These are phyloP conservation scores for Trogon surrucura DNA, from an alignment of 2,113 vertebrate genomes.

Conservation along the genomic window DNA sequence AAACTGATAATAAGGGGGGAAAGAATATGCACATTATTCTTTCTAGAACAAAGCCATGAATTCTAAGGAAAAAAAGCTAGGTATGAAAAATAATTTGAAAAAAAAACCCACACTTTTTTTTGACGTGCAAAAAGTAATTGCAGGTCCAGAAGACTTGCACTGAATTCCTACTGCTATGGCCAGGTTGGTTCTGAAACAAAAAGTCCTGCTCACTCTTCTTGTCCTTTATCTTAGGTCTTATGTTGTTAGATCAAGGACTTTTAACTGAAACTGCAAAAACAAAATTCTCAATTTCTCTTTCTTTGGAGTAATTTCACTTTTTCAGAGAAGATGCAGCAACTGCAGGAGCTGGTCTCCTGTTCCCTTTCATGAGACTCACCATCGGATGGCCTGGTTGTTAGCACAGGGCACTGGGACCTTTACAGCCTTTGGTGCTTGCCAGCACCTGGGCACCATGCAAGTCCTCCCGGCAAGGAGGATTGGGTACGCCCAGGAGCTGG, in stretches of 20 bases:
- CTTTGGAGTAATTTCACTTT: neutral
- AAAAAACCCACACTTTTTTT: neutral
- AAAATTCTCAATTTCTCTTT: neutral
- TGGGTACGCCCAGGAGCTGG: neutral
- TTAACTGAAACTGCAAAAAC: neutral
- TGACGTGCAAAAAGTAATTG: neutral
- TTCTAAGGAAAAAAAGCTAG: neutral
- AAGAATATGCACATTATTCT: neutral
- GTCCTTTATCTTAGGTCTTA: neutral
- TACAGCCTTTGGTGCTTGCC: neutral
- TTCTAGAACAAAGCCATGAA: neutral
- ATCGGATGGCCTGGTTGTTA: neutral
- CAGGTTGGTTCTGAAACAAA: neutral
- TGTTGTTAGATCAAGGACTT: neutral
- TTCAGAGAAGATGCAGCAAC: neutral
- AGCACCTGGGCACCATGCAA: neutral
- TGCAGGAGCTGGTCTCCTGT: neutral
- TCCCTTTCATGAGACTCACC: fast-evolving
- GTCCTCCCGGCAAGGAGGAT: neutral
- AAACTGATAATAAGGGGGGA: neutral
- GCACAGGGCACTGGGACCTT: neutral
- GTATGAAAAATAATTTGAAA: neutral
- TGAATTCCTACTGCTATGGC: neutral
- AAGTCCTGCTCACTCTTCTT: neutral
- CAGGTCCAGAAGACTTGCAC: neutral